phyloP scores from a whole-genome alignment of 2,888 invertebrate species.

The Amphipyra berbera region DNA sequence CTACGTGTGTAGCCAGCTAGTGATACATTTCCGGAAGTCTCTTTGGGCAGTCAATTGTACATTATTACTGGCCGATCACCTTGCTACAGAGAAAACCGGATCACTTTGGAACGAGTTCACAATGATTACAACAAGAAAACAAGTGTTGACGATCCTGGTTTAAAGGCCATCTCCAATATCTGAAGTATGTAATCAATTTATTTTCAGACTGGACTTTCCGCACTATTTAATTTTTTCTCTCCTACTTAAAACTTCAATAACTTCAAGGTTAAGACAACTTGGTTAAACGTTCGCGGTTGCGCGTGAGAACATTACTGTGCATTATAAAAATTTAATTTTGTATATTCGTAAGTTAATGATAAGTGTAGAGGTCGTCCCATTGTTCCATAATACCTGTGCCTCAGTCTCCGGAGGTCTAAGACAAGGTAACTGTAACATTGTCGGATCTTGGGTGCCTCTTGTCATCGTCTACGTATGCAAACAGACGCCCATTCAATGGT shows the following conservation, averaged over 20 bases:
- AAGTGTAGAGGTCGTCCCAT: conserved; percentile 80
- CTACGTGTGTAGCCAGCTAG: conserved; percentile 4
- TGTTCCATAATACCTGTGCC: conserved; percentile 72
- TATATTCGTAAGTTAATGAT: conserved; percentile 79
- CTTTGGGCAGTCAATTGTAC: conserved; percentile 47
- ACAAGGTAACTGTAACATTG: conserved; percentile 83
- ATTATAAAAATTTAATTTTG: conserved; percentile 77
- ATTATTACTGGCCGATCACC: conserved; percentile 71
- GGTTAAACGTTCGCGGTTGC: conserved; percentile 70
- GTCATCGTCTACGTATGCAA: conserved; percentile 58
- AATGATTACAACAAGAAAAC: conserved; percentile 66
- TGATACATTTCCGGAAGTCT: conserved; percentile 67
- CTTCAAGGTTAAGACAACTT: conserved; percentile 69
- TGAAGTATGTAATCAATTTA: conserved; percentile 48
- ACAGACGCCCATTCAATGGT: conserved; percentile 70
- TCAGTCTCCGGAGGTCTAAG: conserved; percentile 74
- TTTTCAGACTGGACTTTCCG: conserved; percentile 51
- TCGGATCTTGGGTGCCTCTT: conserved; percentile 59
- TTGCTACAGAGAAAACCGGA: conserved; percentile 75
- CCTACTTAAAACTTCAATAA: conserved; percentile 57
- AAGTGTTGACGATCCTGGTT: conserved; percentile 67
- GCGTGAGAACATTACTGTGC: conserved; percentile 78
- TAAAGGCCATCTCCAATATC: conserved; percentile 64
- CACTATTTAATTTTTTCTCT: conserved; percentile 51
- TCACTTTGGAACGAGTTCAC: conserved; percentile 61